A percentile compares a stretch with the other conserved stretches of the same genome.
phyloP scores from a whole-genome alignment of 2,888 invertebrate genomes.

The Laothoe populi region DNA sequence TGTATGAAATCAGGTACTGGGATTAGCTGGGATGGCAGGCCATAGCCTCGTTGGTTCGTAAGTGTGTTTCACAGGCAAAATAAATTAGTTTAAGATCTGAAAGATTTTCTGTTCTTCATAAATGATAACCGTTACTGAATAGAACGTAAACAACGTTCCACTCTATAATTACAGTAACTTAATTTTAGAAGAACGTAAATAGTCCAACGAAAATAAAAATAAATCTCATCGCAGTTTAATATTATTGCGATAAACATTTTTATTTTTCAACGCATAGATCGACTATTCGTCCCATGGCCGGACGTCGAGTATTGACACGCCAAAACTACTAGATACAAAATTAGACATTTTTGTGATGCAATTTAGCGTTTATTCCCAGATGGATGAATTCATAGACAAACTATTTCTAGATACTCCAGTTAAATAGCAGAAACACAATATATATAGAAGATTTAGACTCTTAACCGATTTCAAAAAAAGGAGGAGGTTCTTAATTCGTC shows the following conservation, averaged over 20 bases:
- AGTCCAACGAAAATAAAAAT: constrained; percentile 9
- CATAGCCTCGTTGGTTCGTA: too few relatives aligned
- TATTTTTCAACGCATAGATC: not conserved
- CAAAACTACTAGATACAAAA: constrained; percentile 1
- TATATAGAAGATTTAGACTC: too few relatives aligned
- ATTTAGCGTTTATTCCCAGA: not conserved
- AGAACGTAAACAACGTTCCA: not conserved
- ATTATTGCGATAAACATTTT: constrained; percentile 7
- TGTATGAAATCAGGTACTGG: too few relatives aligned
- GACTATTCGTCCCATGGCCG: constrained; percentile 4
- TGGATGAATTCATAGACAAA: too few relatives aligned
- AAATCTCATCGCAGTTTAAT: constrained; percentile 1
- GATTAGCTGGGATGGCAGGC: too few relatives aligned
- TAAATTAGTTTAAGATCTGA: too few relatives aligned
- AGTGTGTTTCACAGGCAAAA: too few relatives aligned
- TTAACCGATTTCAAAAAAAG: too few relatives aligned
- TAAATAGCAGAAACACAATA: too few relatives aligned
- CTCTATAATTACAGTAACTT: not conserved
- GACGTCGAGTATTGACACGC: constrained; percentile 2
- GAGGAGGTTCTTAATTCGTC: too few relatives aligned
- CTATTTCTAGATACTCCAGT: not conserved
- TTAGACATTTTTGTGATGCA: not conserved
- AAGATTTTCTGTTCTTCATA: too few relatives aligned
- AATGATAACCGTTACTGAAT: not conserved
- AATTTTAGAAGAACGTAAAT: constrained; percentile 16